Evolutionary conservation across 2,888 invertebrate species (phyloP).

Genomic region (Nasonovia ribisnigri): DNA sequence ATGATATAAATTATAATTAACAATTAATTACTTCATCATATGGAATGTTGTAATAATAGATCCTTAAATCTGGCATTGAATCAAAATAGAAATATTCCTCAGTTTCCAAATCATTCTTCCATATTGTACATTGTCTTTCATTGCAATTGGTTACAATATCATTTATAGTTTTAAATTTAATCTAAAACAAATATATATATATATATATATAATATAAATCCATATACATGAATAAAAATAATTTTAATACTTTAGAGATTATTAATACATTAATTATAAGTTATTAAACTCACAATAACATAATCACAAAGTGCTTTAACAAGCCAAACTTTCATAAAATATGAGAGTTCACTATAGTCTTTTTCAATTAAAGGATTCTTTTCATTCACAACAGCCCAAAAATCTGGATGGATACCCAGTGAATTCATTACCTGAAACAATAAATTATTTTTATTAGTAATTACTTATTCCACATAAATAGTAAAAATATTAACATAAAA

Average conservation of each 20-base stretch:
- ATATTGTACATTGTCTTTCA: constrained; percentile 54
- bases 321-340: constrained; percentile 74
- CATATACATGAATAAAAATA: background rate
- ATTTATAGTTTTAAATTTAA: constrained; percentile 44
- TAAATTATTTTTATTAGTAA: constrained; percentile 28
- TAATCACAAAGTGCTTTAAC: constrained; percentile 74
- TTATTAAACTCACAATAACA: constrained; percentile 67
- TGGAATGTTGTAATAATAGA: constrained; percentile 49
- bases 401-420: constrained; percentile 74
- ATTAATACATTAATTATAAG: background rate
- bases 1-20: constrained; percentile 8
- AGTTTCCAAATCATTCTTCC: constrained; percentile 57
- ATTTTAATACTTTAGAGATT: background rate
- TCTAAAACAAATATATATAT: constrained; percentile 24
- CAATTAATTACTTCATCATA: constrained; percentile 42
- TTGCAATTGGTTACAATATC: constrained; percentile 44
- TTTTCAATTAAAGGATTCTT: constrained; percentile 72
- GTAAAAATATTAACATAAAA: too few species aligned
- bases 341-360: constrained; percentile 73
- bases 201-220: background rate
- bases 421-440: constrained; percentile 71
- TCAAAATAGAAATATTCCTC: constrained; percentile 57
- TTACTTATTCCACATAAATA: background rate
- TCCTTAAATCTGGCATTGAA: constrained; percentile 56
- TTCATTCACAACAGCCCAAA: constrained; percentile 73